Evolutionary conservation across 64 coral and sea anemone species (phyloP).

Genomic region (Platygyra sinensis): DNA sequence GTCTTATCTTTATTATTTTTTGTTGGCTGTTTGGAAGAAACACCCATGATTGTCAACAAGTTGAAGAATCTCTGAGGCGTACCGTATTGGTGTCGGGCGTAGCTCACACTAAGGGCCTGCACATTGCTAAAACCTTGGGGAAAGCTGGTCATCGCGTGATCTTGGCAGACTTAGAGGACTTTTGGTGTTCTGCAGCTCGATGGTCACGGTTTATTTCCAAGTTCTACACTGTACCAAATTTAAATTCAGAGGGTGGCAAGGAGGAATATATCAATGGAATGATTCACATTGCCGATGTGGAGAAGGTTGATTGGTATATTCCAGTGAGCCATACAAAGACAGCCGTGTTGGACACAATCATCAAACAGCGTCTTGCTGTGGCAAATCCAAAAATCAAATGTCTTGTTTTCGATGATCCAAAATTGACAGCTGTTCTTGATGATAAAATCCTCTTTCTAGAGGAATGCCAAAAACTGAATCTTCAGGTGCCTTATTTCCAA

Average conservation of each 20-base stretch:
- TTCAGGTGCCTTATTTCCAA: constrained; percentile 28
- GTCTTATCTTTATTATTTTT: constrained; percentile 10
- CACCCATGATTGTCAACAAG: not conserved
- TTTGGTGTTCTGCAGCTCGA: constrained; percentile 33
- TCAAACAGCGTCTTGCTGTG: constrained; percentile 40
- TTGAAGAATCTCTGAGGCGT: constrained; percentile 30
- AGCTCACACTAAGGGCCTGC: constrained; percentile 30
- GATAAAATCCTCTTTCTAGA: constrained; percentile 37
- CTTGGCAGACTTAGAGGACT: constrained; percentile 33
- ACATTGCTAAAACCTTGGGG: constrained; percentile 36
- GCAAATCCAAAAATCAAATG: constrained; percentile 38
- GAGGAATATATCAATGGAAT: constrained; percentile 59
- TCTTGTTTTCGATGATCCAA: constrained; percentile 49
- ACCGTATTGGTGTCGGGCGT: constrained; percentile 50
- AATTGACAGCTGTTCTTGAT: constrained; percentile 39
- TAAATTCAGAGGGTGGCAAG: constrained; percentile 9
- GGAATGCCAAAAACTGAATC: constrained; percentile 35
- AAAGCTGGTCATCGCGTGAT: constrained; percentile 62
- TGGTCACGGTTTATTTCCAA: constrained; percentile 46
- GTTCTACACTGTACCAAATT: constrained; percentile 40
- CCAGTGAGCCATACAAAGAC: constrained; percentile 50
- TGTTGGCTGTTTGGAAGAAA: constrained; percentile 28
- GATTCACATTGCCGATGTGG: constrained; percentile 37
- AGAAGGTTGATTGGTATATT: constrained; percentile 75
- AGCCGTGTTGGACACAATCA: constrained; percentile 27